Evolutionary conservation across 2,888 invertebrate genomes (phyloP).

Genomic region (Drosophila koepferae): DNA sequence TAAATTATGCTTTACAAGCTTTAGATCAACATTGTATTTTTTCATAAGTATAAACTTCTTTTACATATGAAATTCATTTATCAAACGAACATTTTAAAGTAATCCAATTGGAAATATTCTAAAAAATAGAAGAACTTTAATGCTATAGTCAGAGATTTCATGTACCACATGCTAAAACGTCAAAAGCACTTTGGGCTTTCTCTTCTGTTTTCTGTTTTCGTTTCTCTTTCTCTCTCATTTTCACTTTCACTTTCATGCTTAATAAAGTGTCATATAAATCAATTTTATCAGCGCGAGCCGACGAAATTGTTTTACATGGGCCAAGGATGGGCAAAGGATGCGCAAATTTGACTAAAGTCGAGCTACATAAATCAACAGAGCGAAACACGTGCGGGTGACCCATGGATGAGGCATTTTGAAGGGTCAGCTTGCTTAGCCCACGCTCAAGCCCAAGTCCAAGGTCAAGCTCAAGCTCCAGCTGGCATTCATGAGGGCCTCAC

Average conservation of each 20-base stretch:
- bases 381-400: slow-evolving; percentile 57
- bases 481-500: slow-evolving; percentile 21
- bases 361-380: slow-evolving; percentile 65
- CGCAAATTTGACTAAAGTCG: slow-evolving; percentile 44
- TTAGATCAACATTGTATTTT: not conserved
- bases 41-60: not conserved
- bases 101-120: not conserved
- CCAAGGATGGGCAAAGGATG: slow-evolving; percentile 17
- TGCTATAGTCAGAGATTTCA: not conserved
- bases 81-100: not conserved
- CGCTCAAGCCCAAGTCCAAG: no score
- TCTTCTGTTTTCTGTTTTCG: not conserved
- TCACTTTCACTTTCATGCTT: not conserved
- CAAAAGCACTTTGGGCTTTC: slow-evolving; percentile 10
- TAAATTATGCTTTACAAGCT: not conserved
- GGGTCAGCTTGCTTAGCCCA: slow-evolving; percentile 43
- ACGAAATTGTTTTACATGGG: slow-evolving; percentile 31
- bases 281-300: slow-evolving; percentile 53
- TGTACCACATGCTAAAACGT: not conserved
- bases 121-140: not conserved
- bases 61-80: not conserved
- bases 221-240: not conserved
- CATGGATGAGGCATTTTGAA: not conserved
- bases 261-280: slow-evolving; percentile 63
- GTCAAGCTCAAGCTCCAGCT: slow-evolving; percentile 36